Conservation (phyloP, 2,113 vertebrate genomes). For the Python bivittatus region DNA sequence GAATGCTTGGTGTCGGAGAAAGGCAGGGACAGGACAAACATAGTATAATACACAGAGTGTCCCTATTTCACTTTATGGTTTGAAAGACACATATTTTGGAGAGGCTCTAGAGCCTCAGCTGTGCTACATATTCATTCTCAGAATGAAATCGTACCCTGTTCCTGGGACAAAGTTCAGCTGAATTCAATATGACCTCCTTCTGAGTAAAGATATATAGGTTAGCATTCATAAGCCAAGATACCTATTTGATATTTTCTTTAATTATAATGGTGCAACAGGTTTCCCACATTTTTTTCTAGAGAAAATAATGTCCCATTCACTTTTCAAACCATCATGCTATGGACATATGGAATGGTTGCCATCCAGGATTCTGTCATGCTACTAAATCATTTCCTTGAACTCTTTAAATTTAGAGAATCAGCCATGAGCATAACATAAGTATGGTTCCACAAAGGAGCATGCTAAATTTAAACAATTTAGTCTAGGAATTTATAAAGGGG, state of each 20-base stretch:
- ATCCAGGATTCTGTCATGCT: conserved; percentile 59
- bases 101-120: not conserved
- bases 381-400: conserved; percentile 63
- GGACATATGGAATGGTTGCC: conserved; percentile 45
- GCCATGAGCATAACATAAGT: conserved; percentile 54
- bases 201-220: not conserved
- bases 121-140: not conserved
- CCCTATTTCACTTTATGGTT: not conserved
- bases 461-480: conserved; percentile 72
- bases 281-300: conserved; percentile 30
- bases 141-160: not conserved
- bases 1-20: not conserved
- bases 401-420: conserved; percentile 61
- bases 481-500: conserved; percentile 68
- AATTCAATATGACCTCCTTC: not conserved
- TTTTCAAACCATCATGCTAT: conserved; percentile 34
- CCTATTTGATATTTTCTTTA: not conserved
- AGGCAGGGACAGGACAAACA: not conserved
- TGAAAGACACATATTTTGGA: not conserved
- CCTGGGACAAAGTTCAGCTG: not conserved
- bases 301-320: conserved; percentile 33
- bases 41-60: not conserved
- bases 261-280: conserved; percentile 29
- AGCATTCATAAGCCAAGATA: not conserved
- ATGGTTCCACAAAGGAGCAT: conserved; percentile 64